Percentiles rank a stretch among this genome's conserved stretches.
These are phyloP conservation scores for Champsocephalus esox DNA, from an alignment of 2,797 vertebrate species.

Conservation along the genomic window DNA sequence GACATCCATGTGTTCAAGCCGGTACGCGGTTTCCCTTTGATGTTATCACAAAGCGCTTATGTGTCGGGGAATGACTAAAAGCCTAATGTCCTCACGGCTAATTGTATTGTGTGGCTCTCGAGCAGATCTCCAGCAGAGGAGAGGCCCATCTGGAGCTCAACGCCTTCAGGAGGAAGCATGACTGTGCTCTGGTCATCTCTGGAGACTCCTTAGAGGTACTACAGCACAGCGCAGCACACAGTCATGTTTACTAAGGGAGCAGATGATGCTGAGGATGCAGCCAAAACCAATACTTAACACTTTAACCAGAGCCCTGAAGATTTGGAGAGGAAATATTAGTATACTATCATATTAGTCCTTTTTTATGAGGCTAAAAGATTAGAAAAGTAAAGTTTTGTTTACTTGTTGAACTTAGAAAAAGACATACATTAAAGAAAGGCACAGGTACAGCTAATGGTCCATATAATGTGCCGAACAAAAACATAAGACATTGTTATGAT, in stretches of 20 bases:
- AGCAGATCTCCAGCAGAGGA: conserved; percentile 91
- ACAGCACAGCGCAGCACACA: conserved; percentile 21
- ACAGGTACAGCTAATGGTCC: too few species aligned
- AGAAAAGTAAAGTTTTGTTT: too few species aligned
- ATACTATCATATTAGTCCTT: background rate
- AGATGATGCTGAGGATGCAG: conserved; percentile 52
- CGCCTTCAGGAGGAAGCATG: conserved; percentile 96
- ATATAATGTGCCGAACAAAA: too few species aligned
- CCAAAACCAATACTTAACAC: conserved; percentile 43
- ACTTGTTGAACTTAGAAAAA: too few species aligned
- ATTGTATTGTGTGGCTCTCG: conserved; percentile 60
- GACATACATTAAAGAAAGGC: too few species aligned
- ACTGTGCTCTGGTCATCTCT: conserved; percentile 97
- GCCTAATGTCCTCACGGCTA: conserved; percentile 27
- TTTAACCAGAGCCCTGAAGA: conserved; percentile 24
- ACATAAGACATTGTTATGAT: too few species aligned
- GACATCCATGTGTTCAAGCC: conserved; percentile 95
- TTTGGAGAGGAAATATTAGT: background rate
- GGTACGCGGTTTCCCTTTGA: conserved; percentile 72
- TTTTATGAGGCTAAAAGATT: too few species aligned
- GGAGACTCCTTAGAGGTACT: conserved; percentile 96
- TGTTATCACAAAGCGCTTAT: background rate
- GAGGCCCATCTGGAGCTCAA: conserved; percentile 98
- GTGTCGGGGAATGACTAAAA: conserved; percentile 4
- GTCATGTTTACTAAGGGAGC: conserved; percentile 31